Evolutionary conservation across 2,888 invertebrate genomes (phyloP).

Genomic region (Baronia brevicornis): DNA sequence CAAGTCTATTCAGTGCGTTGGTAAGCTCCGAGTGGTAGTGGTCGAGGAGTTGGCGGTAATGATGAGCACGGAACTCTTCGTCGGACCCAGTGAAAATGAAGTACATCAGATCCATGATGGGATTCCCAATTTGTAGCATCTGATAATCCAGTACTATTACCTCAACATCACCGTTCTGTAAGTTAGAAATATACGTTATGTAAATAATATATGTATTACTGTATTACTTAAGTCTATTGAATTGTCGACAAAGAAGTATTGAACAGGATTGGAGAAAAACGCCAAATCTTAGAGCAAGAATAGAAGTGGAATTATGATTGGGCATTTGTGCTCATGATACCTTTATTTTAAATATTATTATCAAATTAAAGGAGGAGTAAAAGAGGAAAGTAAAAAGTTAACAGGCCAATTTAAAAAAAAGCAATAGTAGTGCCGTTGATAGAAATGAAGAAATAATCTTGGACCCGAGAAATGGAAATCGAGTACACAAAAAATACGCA

Average conservation of each 20-base stretch:
- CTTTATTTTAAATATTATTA: too few relatives aligned
- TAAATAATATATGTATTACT: neutral
- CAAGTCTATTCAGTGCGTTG: conserved; percentile 14
- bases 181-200: conserved; percentile 6
- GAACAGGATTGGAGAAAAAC: too few relatives aligned
- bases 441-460: too few relatives aligned
- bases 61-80: conserved; percentile 29
- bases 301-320: too few relatives aligned
- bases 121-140: conserved; percentile 10
- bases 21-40: conserved; percentile 21
- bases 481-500: too few relatives aligned
- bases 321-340: too few relatives aligned
- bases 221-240: conserved; percentile 1
- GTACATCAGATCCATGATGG: conserved; percentile 17
- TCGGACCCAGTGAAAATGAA: conserved; percentile 33
- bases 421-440: too few relatives aligned
- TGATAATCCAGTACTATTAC: conserved; percentile 32
- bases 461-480: too few relatives aligned
- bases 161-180: conserved; percentile 31
- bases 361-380: too few relatives aligned
- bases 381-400: too few relatives aligned
- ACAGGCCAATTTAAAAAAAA: too few relatives aligned
- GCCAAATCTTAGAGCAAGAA: too few relatives aligned
- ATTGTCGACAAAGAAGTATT: conserved; percentile 11
- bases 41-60: conserved; percentile 24